Evolutionary conservation across 2,113 vertebrate species (phyloP), one percentile per base, ranked within the genome.

Genomic region (Carassius gibelio): DNA sequence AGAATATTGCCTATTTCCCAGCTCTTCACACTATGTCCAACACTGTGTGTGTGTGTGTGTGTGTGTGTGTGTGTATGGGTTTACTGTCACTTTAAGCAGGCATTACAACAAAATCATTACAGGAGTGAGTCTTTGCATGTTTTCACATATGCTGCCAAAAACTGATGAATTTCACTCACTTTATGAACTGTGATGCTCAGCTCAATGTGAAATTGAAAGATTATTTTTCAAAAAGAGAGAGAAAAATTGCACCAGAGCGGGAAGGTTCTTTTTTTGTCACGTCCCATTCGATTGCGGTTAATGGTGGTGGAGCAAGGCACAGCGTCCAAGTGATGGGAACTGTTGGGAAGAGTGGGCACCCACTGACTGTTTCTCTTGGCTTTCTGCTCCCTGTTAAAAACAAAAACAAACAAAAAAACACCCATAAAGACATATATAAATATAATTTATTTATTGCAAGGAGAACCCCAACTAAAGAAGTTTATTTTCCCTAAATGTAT

Each of bases 231-330:
- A 59, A 55, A 52, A 15, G 2, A n/a, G 4, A 45, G 30, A 80
- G 5, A 57, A 68, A 42, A 38, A 7, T 30, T 96, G 95, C 88
- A 99, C 98, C 98, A 99, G n/a, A 99, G 91, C 2, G 98, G 98
- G 88, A 99, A 99, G 0, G 98, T 99, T 87, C 98, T 96, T 90
- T 99, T 99, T 93, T 99, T 99, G 90, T 99, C 98, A 1, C 97
- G 95, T 85, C 98, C 97, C 94, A 99, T 96, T 59, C 98, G 96
- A 89, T 99, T 99, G 83, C 98, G 96, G 91, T 99, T 99, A 89
- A 99, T 99, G 0, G 98, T 98, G 15, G 98, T 99, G 38, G 98
- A 99, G 89, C 97, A 99, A 0, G 98, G 98, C 84, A 99, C 98
- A 0, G 98, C 98, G 0, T 99, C 98, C 50, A 99, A 91, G 86